Base-by-base conservation (phyloP, 2,797 vertebrate species). In the Sebastolobus altivelis region DNA sequence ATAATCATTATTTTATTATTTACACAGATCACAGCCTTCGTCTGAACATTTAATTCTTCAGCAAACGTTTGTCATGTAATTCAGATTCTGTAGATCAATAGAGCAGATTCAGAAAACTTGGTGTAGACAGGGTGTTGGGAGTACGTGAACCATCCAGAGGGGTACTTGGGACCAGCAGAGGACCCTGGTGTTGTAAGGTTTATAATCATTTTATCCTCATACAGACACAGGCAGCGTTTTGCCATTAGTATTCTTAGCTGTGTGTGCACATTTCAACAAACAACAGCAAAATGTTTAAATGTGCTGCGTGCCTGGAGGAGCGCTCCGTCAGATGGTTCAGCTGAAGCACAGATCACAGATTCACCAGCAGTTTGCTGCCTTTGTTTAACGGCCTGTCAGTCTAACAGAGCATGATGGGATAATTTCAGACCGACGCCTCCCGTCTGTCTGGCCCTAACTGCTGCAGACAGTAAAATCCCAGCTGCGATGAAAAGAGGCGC, bases 391-490 rank as follows among this genome's bases (percentile, higher is more conserved):
- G 49, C 18, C 49, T 54, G 80, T 77, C 77, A 71, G 65, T 54
- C 35, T 12, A n/a, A n/a, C 35, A 3, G 46, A 61, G 63, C 69
- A 18, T 70, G 79, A 89, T 63, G 81, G 72, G 75, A 77, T 80
- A 27, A 80, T 86, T 86, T 75, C 62, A 75, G 54, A 56, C 62
- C 43, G 40, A 67, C 4, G 27, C 40, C 46, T 83, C 33, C 58
- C 2, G n/a, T 65, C 46, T 49, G 49, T 22, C 20, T 54, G 49
- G 49, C 20, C 8, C 49, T 54, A 54, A 54, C 49, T 22, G 20
- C 49, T 11, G 20, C 49, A 54, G 49, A 54, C 49, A 54, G 49
- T 54, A 54, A 54, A 68, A 76, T 25, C 73, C 18, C 35, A 62
- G 33, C 74, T 71, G 71, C 25, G 6, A 2, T 22, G 38, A 67